These are phyloP conservation scores for Drosophila aldrichi DNA, from an alignment of 2,888 invertebrate genomes.

Conservation along the genomic window DNA sequence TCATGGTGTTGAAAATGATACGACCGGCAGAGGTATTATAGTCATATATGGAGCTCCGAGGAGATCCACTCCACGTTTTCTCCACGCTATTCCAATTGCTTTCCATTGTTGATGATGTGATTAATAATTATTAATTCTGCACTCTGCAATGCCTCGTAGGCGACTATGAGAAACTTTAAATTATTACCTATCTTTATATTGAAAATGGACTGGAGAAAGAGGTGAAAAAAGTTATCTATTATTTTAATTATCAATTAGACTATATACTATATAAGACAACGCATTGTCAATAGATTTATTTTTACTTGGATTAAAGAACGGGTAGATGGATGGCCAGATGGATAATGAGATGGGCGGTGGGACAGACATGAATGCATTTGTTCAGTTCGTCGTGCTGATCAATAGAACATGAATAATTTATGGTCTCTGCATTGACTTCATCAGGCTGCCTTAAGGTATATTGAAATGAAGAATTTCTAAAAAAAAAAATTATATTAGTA, in stretches of 20 bases:
- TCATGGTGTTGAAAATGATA: background rate
- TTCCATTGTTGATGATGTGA: slow-evolving; percentile 6
- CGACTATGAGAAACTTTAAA: slow-evolving; percentile 2
- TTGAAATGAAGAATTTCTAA: too few relatives aligned
- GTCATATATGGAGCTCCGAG: background rate
- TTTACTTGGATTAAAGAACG: background rate
- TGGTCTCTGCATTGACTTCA: too few relatives aligned
- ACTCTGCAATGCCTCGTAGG: background rate
- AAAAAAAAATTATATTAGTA: too few relatives aligned
- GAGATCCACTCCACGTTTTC: background rate
- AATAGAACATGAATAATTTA: too few relatives aligned
- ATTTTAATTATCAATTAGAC: background rate
- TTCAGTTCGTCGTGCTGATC: too few relatives aligned
- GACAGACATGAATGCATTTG: too few relatives aligned
- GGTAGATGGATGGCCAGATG: too few relatives aligned
- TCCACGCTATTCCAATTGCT: slow-evolving; percentile 15
- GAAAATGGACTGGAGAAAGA: background rate
- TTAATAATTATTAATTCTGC: background rate
- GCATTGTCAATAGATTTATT: slow-evolving; percentile 5
- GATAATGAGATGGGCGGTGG: too few relatives aligned
- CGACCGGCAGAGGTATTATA: background rate
- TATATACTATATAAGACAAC: background rate
- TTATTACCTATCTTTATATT: background rate
- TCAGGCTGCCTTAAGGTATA: too few relatives aligned
- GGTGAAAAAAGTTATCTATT: background rate